Evolutionary conservation across 2,888 invertebrate genomes (phyloP), one percentile per base, ranked within the genome.

Genomic region (Synanthedon formicaeformis): DNA sequence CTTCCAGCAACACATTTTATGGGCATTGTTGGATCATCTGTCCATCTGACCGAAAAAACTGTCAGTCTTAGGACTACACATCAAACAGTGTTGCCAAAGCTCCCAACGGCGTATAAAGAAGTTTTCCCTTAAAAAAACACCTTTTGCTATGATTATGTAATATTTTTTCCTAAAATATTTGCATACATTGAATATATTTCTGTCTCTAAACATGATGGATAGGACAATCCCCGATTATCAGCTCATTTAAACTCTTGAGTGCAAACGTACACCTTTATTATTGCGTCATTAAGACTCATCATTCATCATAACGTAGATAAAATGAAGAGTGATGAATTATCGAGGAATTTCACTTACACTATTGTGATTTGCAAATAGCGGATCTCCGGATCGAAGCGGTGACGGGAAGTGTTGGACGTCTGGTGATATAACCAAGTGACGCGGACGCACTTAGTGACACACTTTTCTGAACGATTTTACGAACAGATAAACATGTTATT

Each of bases 401-500:
- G 59, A 64, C 59, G 56, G 57, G 60, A 57, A 40, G 51, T 34
- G 34, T 56, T 56, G 57, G 61, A 57, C 58, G 57, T 57, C 56
- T 56, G 57, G 59, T 67, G 76, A 81, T 68, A 73, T 79, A 82
- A 81, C 66, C 64, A 67, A n/a, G 56, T 71, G 72, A 72, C 72
- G 73, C 66, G 67, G 64, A 65, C 63, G 63, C 66, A 65, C 60
- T 61, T 57, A 67, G 60, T 65, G 73, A 71, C 75, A 75, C 63
- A 74, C 78, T 70, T 34, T 34, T 69, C 67, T 64, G 60, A 61
- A 60, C 63, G 62, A 67, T 71, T 71, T 75, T 65, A 69, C 70
- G 58, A 61, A 58, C 66, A 68, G 65, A 64, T 62, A 71, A 68
- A 71, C 67, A 70, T 71, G 34, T 34, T 34, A 10, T 34, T 8